phyloP scores from a whole-genome alignment of 2,797 vertebrate genomes.

The Gymnoscopelus microlampas region DNA sequence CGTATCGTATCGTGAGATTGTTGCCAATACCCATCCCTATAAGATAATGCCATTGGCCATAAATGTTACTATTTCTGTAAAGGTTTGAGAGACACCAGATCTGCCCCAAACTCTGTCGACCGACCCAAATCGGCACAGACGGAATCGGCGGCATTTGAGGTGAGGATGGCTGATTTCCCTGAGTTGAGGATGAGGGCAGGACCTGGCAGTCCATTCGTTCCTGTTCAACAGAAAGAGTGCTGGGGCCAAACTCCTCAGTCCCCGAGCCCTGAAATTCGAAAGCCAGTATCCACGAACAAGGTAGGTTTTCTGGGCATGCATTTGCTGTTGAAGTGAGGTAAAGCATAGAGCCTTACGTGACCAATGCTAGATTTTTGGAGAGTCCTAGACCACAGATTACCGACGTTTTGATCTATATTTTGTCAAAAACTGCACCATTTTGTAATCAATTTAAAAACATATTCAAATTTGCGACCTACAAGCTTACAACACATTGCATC shows the following conservation, averaged over 20 bases:
- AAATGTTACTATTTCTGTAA: background rate
- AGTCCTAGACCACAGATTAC: no score
- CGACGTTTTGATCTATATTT: no score
- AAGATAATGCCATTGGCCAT: background rate
- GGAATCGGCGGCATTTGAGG: constrained; percentile 76
- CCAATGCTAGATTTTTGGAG: no score
- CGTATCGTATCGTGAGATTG: no score
- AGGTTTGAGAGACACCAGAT: constrained; percentile 62
- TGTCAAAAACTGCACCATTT: no score
- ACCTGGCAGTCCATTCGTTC: constrained; percentile 10
- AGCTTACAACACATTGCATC: no score
- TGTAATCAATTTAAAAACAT: no score
- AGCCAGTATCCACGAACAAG: constrained; percentile 38
- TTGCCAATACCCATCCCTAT: no score
- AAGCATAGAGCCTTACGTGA: no score
- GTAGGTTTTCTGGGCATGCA: constrained; percentile 33
- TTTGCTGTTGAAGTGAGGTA: background rate
- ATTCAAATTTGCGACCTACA: no score
- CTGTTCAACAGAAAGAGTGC: constrained; percentile 45
- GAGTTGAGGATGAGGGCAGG: constrained; percentile 70
- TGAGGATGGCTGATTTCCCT: constrained; percentile 86
- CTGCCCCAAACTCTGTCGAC: constrained; percentile 46
- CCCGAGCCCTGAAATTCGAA: constrained; percentile 17
- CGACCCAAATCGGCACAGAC: constrained; percentile 50
- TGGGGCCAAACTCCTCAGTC: constrained; percentile 49